Evolutionary conservation across 2,888 invertebrate genomes (phyloP).

Genomic region (Xylophagus ater): DNA sequence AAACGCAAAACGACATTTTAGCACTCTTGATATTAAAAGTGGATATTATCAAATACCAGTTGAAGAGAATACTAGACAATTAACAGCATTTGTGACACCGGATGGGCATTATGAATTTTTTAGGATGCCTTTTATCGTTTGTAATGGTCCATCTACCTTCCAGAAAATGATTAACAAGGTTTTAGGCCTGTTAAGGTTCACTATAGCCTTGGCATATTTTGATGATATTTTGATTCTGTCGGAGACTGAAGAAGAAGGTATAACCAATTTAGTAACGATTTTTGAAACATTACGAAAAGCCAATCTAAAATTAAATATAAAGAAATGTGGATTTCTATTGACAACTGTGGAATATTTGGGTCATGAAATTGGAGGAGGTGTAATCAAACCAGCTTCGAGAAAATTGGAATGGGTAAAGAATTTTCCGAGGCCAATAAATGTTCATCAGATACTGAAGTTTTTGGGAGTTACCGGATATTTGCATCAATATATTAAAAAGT

Average conservation of each 20-base stretch:
- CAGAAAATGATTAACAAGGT: constrained; percentile 21
- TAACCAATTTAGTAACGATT: not conserved
- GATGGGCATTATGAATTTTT: no score
- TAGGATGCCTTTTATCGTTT: no score
- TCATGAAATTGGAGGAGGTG: constrained; percentile 12
- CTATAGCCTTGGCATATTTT: constrained; percentile 19
- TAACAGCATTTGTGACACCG: no score
- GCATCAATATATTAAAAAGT: constrained; percentile 20
- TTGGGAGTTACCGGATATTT: constrained; percentile 23
- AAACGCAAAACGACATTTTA: no score
- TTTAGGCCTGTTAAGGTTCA: constrained; percentile 6
- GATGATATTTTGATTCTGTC: constrained; percentile 22
- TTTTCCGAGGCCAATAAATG: constrained; percentile 14
- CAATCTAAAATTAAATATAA: constrained; percentile 11
- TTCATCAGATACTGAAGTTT: constrained; percentile 19
- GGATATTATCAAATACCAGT: no score
- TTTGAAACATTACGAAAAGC: not conserved
- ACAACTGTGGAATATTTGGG: constrained; percentile 21
- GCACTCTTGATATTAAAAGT: no score
- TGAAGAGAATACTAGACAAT: no score
- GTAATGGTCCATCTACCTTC: no score
- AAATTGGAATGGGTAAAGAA: constrained; percentile 15
- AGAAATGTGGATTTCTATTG: constrained; percentile 19
- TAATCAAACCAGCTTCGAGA: constrained; percentile 11
- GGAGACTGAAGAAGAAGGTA: constrained; percentile 10